Conservation (phyloP, 2,797 vertebrate genomes). For the Galaxias olidus region DNA sequence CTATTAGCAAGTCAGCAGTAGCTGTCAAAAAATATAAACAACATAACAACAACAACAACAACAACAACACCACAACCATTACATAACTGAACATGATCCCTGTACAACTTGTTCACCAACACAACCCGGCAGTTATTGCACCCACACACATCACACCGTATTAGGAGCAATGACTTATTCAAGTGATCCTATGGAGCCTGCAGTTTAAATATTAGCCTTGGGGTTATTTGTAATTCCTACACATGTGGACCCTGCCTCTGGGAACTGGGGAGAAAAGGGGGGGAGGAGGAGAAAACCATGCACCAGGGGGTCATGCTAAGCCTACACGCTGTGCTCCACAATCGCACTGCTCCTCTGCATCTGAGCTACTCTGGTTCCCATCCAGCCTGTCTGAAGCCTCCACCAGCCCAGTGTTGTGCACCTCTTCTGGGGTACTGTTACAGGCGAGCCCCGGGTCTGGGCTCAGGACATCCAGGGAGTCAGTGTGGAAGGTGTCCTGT, state of each 20-base stretch:
- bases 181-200: no score
- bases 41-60: no score
- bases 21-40: no score
- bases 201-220: no score
- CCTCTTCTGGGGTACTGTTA: constrained; percentile 43
- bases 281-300: constrained; percentile 35
- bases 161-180: no score
- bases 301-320: constrained; percentile 63
- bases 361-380: constrained; percentile 64
- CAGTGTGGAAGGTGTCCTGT: constrained; percentile 43
- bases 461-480: constrained; percentile 48
- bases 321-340: constrained; percentile 85
- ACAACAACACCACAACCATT: no score
- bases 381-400: constrained; percentile 51
- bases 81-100: no score
- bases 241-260: not conserved
- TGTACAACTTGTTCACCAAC: no score
- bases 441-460: constrained; percentile 37
- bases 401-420: constrained; percentile 35
- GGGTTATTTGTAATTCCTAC: no score
- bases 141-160: no score
- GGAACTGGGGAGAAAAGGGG: constrained; percentile 13
- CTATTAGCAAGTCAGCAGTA: not conserved
- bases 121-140: no score
- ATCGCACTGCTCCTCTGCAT: constrained; percentile 72